Conservation (phyloP, 1,140 invertebrate genomes). For the Delia radicum region DNA sequence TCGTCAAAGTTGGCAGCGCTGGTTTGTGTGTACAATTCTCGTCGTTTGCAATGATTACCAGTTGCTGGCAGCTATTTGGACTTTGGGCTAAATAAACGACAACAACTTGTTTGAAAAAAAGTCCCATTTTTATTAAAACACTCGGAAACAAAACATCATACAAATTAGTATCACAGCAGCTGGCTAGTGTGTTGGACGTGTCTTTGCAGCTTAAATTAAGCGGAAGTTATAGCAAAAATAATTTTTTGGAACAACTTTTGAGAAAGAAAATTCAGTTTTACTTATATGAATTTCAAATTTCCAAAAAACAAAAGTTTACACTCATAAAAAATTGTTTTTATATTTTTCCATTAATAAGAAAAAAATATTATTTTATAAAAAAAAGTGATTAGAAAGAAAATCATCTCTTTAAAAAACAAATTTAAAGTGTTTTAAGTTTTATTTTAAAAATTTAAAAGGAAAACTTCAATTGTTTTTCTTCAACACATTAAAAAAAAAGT, state of each 20-base stretch:
- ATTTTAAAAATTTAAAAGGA: not conserved
- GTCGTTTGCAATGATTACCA: not conserved
- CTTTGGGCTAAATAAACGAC: not conserved
- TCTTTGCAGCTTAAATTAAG: not conserved
- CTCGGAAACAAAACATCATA: not conserved
- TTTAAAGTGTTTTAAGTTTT: not conserved
- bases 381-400: not conserved
- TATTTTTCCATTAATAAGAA: not conserved
- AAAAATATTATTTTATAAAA: not conserved
- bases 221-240: not conserved
- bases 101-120: not conserved
- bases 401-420: too few relatives aligned
- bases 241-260: conserved; percentile 2
- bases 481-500: not conserved
- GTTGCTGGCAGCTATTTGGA: not conserved
- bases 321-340: not conserved
- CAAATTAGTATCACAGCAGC: conserved; percentile 45
- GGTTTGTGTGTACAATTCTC: too few relatives aligned
- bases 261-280: conserved; percentile 15
- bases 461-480: not conserved
- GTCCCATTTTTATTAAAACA: not conserved
- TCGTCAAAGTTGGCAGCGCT: too few relatives aligned
- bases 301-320: not conserved
- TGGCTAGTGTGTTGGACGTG: conserved; percentile 47
- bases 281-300: conserved; percentile 14